phyloP scores from a whole-genome alignment of 2,888 invertebrate genomes.

The Odontocolon sp. region DNA sequence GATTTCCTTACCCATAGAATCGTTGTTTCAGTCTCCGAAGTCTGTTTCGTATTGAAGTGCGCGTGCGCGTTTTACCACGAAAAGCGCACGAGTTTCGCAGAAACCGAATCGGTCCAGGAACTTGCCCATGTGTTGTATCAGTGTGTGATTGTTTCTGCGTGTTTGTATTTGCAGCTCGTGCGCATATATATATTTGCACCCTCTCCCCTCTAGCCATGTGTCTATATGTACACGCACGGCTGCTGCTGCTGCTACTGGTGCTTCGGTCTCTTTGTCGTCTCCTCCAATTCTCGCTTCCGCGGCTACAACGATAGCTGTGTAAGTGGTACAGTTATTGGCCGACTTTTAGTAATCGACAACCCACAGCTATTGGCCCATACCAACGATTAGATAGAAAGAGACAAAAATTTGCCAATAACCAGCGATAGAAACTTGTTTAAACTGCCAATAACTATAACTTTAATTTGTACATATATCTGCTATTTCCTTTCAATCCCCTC shows the following conservation, averaged over 20 bases:
- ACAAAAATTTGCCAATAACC: too few species aligned
- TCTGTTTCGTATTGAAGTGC: background rate
- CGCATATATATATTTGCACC: constrained; percentile 8
- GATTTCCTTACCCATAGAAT: background rate
- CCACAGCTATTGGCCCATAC: too few species aligned
- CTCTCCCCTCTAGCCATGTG: constrained; percentile 5
- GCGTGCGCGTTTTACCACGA: constrained; percentile 46
- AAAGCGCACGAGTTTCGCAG: constrained; percentile 56
- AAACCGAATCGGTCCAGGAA: constrained; percentile 49
- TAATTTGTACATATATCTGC: constrained; percentile 50
- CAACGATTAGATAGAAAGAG: too few species aligned
- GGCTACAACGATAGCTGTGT: background rate
- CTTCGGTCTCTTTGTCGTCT: constrained; percentile 23
- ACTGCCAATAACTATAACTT: too few species aligned
- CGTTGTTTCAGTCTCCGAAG: constrained; percentile 13
- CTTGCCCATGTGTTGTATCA: background rate
- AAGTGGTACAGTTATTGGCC: too few species aligned
- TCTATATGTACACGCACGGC: constrained; percentile 26
- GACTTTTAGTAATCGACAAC: too few species aligned
- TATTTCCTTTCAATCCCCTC: background rate
- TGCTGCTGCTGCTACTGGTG: background rate
- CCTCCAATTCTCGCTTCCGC: constrained; percentile 34
- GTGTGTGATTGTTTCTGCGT: background rate
- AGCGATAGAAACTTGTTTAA: too few species aligned
- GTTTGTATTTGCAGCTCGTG: constrained; percentile 6